A percentile compares a stretch with the other conserved stretches of the same genome.
Evolutionary conservation across 2,113 vertebrate species (phyloP).

Genomic region (Sardina pilchardus): DNA sequence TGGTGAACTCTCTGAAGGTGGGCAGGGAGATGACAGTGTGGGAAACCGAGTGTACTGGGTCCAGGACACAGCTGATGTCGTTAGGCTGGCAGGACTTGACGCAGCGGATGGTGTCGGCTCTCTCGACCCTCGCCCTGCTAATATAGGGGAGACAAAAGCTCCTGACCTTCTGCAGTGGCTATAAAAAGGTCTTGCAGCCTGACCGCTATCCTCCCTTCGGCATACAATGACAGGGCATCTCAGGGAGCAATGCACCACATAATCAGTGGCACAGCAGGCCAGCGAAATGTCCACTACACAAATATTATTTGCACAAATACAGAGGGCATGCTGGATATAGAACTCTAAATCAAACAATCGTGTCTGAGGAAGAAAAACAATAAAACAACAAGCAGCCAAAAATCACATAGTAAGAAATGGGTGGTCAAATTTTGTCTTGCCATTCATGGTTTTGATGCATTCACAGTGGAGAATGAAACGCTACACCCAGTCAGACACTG

Average conservation of each 20-base stretch:
- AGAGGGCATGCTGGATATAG: constrained; percentile 50
- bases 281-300: constrained; percentile 55
- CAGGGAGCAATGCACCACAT: constrained; percentile 49
- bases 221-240: constrained; percentile 53
- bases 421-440: constrained; percentile 57
- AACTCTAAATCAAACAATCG: constrained; percentile 58
- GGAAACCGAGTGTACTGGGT: constrained; percentile 86
- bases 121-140: constrained; percentile 72
- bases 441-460: constrained; percentile 61
- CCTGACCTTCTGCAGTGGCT: constrained; percentile 49
- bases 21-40: constrained; percentile 92
- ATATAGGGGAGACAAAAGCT: constrained; percentile 41
- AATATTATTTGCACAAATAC: constrained; percentile 62
- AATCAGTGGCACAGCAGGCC: constrained; percentile 52
- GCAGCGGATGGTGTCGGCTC: constrained; percentile 86
- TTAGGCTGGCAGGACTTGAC: constrained; percentile 85
- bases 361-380: constrained; percentile 59
- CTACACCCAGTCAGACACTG: constrained; percentile 50
- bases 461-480: constrained; percentile 62
- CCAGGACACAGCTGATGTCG: constrained; percentile 79
- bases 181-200: constrained; percentile 38
- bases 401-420: constrained; percentile 52
- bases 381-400: constrained; percentile 53
- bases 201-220: constrained; percentile 36
- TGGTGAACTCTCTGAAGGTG: constrained; percentile 89